phyloP scores from a whole-genome alignment of 2,888 invertebrate genomes.

The Melanostoma mellinum region DNA sequence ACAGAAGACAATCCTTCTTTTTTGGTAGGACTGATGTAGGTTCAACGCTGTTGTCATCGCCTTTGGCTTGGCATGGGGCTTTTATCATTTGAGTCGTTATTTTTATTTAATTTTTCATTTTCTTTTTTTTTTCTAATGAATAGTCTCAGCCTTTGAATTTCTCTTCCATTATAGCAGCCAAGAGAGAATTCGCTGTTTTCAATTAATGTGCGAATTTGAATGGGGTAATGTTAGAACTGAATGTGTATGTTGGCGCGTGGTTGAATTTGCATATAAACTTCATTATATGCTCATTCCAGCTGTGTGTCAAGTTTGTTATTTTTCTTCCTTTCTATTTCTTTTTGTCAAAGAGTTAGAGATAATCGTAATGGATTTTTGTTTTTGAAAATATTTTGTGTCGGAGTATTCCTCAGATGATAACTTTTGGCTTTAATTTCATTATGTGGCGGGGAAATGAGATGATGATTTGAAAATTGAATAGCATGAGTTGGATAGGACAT shows the following conservation, averaged over 20 bases:
- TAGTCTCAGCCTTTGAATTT: constrained; percentile 41
- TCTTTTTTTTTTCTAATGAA: constrained; percentile 53
- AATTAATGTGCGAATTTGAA: constrained; percentile 57
- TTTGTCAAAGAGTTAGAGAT: background rate
- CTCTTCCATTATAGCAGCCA: constrained; percentile 16
- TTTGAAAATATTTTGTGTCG: too few species aligned
- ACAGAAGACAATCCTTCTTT: constrained; percentile 63
- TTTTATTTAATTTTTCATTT: constrained; percentile 15
- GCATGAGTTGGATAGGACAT: too few species aligned
- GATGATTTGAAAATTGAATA: too few species aligned
- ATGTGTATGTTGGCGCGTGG: constrained; percentile 6
- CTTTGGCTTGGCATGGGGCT: constrained; percentile 1
- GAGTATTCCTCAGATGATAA: too few species aligned
- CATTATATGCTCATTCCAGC: constrained; percentile 45
- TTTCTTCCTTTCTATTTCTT: background rate
- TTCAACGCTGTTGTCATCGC: constrained; percentile 40
- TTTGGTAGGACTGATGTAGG: constrained; percentile 25
- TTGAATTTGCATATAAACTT: constrained; percentile 65
- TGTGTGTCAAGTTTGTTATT: constrained; percentile 28
- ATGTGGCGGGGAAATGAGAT: too few species aligned
- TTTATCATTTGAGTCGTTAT: constrained; percentile 41
- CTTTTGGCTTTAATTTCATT: too few species aligned
- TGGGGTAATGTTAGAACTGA: constrained; percentile 7
- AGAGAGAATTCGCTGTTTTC: constrained; percentile 19
- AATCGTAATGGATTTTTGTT: background rate